Conservation (phyloP, 2,113 vertebrate species). For the Choloepus hoffmanni region DNA sequence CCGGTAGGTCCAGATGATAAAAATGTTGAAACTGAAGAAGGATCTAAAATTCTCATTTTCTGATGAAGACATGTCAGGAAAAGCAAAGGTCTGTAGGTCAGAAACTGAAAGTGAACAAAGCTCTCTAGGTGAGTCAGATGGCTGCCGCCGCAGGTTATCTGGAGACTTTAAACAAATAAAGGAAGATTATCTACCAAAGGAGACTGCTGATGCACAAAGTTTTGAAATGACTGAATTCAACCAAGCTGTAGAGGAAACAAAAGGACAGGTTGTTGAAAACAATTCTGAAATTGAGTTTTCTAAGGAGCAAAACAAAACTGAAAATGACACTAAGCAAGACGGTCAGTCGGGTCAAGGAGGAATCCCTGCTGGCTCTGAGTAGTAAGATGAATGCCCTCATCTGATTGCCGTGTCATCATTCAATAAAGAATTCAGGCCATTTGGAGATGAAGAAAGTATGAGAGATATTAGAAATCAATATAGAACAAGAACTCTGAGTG, state of each 20-base stretch:
- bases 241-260: conserved; percentile 87
- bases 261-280: conserved; percentile 82
- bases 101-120: conserved; percentile 37
- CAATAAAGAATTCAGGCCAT: conserved; percentile 88
- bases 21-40: conserved; percentile 35
- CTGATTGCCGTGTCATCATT: conserved; percentile 86
- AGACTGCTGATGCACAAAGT: conserved; percentile 16
- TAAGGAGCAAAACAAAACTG: conserved; percentile 34
- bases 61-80: conserved; percentile 74
- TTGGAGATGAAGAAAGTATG: conserved; percentile 64
- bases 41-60: conserved; percentile 45
- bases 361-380: conserved; percentile 34
- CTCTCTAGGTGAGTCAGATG: neutral
- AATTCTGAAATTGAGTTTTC: conserved; percentile 55
- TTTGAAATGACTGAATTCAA: conserved; percentile 88
- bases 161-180: neutral
- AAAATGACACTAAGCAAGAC: conserved; percentile 64
- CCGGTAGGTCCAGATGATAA: conserved; percentile 86
- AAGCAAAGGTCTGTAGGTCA: neutral
- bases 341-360: conserved; percentile 38
- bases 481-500: no score
- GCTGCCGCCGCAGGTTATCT: neutral
- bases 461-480: no score
- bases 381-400: conserved; percentile 88
- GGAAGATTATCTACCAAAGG: conserved; percentile 59